phyloP scores from a whole-genome alignment of 2,113 vertebrate species.

The Danionella cerebrum region DNA sequence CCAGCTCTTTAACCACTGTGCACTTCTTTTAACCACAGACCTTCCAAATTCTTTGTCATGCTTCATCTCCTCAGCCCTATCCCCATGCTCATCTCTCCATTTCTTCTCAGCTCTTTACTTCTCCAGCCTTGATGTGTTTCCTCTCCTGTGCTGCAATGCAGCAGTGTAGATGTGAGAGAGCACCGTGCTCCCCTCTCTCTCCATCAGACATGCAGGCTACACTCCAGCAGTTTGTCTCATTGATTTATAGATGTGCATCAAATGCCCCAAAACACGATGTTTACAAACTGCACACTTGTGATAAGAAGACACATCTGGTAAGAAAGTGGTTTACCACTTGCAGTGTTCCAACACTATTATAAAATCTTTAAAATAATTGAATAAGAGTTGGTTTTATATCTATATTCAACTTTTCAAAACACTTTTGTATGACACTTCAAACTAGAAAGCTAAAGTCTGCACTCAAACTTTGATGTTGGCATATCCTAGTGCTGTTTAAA shows the following conservation, averaged over 20 bases:
- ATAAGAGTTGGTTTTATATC: no score
- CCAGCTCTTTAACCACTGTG: not conserved
- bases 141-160: constrained; percentile 63
- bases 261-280: not conserved
- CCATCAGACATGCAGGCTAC: not conserved
- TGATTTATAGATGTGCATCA: not conserved
- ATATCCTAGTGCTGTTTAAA: no score
- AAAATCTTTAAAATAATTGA: no score
- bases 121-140: not conserved
- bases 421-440: no score
- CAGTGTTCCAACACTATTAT: no score
- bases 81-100: not conserved
- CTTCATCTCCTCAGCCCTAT: not conserved
- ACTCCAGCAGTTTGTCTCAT: constrained; percentile 1
- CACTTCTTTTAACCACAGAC: not conserved
- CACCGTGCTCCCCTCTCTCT: not conserved
- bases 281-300: not conserved
- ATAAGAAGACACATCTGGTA: no score
- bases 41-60: not conserved
- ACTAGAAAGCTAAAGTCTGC: no score
- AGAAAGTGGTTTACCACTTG: no score
- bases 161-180: constrained; percentile 55
- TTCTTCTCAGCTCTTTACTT: not conserved
- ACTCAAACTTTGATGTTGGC: no score
- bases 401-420: no score